Evolutionary conservation across 2,888 invertebrate genomes (phyloP).

Genomic region (Conchocele bisecta): DNA sequence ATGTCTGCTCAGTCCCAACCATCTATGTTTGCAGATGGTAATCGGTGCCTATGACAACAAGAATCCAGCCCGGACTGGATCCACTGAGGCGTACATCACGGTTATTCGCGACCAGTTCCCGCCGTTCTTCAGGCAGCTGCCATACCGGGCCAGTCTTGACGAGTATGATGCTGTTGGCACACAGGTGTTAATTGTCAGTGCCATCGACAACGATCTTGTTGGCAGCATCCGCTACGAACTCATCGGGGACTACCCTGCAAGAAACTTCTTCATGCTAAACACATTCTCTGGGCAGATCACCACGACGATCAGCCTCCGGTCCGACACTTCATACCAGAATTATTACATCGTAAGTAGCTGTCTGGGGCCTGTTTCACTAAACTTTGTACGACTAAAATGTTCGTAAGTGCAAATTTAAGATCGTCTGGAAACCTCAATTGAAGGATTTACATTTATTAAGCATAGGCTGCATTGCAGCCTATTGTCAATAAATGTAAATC

Average conservation of each 20-base stretch:
- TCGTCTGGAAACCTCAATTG: too few species aligned
- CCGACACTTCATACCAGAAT: constrained; percentile 54
- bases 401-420: too few species aligned
- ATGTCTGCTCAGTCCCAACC: too few species aligned
- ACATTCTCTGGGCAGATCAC: constrained; percentile 55
- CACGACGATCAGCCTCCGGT: constrained; percentile 52
- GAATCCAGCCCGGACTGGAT: constrained; percentile 63
- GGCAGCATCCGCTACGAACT: constrained; percentile 72
- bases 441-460: too few species aligned
- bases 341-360: constrained; percentile 65
- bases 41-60: constrained; percentile 74
- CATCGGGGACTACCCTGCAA: constrained; percentile 75
- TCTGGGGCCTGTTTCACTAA: too few species aligned
- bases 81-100: constrained; percentile 63
- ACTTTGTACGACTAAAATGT: too few species aligned
- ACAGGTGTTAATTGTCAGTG: constrained; percentile 58
- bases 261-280: constrained; percentile 72
- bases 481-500: too few species aligned
- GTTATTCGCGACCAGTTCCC: constrained; percentile 68
- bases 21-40: constrained; percentile 56
- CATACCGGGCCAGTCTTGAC: constrained; percentile 49
- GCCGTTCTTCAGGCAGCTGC: constrained; percentile 58
- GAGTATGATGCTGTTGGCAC: constrained; percentile 54
- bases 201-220: constrained; percentile 64
- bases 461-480: too few species aligned